Evolutionary conservation across 2,888 invertebrate species (phyloP).

Genomic region (Calameuta pallipes): DNA sequence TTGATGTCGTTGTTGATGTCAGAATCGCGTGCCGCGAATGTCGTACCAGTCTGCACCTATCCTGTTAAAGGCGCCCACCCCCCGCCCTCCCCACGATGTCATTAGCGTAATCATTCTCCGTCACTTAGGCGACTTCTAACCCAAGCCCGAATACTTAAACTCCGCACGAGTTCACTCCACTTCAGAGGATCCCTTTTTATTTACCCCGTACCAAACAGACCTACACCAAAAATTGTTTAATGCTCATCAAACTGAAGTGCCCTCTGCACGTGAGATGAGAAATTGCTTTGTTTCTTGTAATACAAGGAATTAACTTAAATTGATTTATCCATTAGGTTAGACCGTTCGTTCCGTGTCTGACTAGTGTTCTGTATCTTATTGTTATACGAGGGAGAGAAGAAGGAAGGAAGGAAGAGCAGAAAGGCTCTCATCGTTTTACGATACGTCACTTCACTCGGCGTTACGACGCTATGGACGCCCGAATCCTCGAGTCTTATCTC

Average conservation of each 20-base stretch:
- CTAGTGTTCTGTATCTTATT: not conserved
- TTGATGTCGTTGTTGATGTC: constrained; percentile 52
- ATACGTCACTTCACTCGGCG: constrained; percentile 2
- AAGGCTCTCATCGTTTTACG: constrained; percentile 2
- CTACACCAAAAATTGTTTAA: constrained; percentile 7
- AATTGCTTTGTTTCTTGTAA: constrained; percentile 21
- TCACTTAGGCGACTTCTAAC: constrained; percentile 40
- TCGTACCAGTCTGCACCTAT: constrained; percentile 58
- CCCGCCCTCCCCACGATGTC: constrained; percentile 35
- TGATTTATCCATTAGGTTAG: constrained; percentile 7
- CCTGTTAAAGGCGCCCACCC: constrained; percentile 35
- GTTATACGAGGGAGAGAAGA: not conserved
- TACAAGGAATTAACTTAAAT: not conserved
- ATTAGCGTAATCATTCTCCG: constrained; percentile 59
- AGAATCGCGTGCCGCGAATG: constrained; percentile 54
- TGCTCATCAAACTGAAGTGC: constrained; percentile 14
- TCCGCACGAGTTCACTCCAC: constrained; percentile 21
- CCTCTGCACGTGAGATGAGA: constrained; percentile 15
- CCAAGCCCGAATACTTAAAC: constrained; percentile 12
- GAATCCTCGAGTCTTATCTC: not conserved
- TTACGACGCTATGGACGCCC: not conserved
- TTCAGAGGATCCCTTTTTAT: constrained; percentile 13
- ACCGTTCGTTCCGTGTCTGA: not conserved
- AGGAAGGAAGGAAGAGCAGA: not conserved
- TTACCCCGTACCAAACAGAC: not conserved